Base-by-base conservation (phyloP, 2,888 invertebrate genomes). In the Drosophila atripex region DNA sequence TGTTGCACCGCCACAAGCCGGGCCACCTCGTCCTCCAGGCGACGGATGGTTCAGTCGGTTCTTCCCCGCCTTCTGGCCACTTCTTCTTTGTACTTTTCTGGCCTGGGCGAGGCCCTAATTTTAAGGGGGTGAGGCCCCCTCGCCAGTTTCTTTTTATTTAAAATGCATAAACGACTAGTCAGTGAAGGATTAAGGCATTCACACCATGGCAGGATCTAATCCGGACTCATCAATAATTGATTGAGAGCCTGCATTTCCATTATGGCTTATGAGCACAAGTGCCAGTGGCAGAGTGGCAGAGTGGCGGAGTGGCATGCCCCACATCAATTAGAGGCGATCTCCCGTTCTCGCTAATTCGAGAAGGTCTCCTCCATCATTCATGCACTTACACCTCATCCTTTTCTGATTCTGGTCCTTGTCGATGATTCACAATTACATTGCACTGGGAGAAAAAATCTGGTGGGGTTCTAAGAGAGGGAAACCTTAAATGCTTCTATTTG, bases 1-100 rank as follows among this genome's bases (percentile, higher is more conserved):
- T 89, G 77, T 76, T 88, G 86, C 89, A 78, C 76, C 71, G 58
- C 25, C 46, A 47, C 47, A 55, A 32, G 45, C 45, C 18, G 11
- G 18, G 5, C 12, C 12, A 3, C 30, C 50, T n/a, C 46, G 32
- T 50, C 11, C 52, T 18, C 38, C 35, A 25, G 11, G 39, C n/a
- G n/a, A 18, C 25, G 21, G 21, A 21, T n/a, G 21, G 21, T 21
- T 23, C 21, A 3, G 21, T 4, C 21, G 21, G 4, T 4, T 11
- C n/a, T 32, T 14, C 28, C 1, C 25, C 43, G 11, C 43, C 66
- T 45, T 28, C 45, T 35, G 11, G 12, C 43, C 50, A 28, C 30
- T 64, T 45, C 41, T 38, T 16, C 65, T 50, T 63, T 61, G 41
- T 49, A 41, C 49, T 46, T 16, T 11, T 16, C 3, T 16, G 28